Conservation (phyloP, 2,888 invertebrate species). For the Spisula solida region DNA sequence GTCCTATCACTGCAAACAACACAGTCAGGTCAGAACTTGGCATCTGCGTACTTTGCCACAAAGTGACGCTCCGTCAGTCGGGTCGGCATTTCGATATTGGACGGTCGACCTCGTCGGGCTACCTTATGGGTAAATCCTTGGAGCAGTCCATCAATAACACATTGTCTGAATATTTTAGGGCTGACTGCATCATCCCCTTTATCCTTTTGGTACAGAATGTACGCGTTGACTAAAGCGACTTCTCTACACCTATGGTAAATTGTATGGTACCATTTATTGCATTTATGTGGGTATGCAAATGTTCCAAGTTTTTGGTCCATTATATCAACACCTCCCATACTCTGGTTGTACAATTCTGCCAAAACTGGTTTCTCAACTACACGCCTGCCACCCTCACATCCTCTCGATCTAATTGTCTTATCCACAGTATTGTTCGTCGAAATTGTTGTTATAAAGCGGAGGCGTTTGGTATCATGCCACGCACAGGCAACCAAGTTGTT, state of each 20-base stretch:
- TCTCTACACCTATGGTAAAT: constrained; percentile 50
- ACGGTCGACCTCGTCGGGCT: constrained; percentile 22
- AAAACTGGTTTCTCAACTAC: constrained; percentile 26
- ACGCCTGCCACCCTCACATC: background rate
- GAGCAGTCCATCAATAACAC: constrained; percentile 60
- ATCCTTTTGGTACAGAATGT: constrained; percentile 62
- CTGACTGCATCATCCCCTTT: background rate
- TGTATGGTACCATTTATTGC: constrained; percentile 33
- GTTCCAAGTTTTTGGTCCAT: constrained; percentile 39
- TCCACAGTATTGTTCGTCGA: constrained; percentile 31
- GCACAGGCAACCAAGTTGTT: constrained; percentile 64
- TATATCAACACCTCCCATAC: constrained; percentile 25
- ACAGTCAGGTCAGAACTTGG: constrained; percentile 62
- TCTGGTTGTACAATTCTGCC: background rate
- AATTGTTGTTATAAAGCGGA: constrained; percentile 47
- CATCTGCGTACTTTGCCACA: constrained; percentile 41
- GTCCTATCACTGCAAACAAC: constrained; percentile 50
- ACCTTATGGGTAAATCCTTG: constrained; percentile 30
- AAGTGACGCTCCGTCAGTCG: constrained; percentile 60
- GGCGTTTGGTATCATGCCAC: constrained; percentile 70
- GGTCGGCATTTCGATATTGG: constrained; percentile 34
- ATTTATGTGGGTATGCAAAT: constrained; percentile 38
- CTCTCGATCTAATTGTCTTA: background rate
- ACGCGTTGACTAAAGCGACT: constrained; percentile 65
- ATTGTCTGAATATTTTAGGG: constrained; percentile 42